These are phyloP conservation scores for Anomalospiza imberbis DNA, from an alignment of 2,797 vertebrate species.

Conservation along the genomic window DNA sequence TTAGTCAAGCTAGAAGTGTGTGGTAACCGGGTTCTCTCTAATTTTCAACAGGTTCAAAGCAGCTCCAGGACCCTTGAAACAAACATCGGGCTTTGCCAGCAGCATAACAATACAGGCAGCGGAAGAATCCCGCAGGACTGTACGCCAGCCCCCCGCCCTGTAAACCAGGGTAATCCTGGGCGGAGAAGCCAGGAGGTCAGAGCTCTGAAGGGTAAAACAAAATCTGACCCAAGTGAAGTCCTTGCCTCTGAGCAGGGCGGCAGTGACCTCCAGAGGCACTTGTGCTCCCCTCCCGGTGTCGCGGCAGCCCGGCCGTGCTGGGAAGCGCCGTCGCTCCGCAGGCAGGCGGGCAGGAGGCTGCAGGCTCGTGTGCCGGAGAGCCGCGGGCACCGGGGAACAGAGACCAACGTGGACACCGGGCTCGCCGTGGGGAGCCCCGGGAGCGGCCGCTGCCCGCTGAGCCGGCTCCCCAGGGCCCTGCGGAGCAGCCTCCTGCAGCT, in stretches of 20 bases:
- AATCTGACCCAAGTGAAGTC: not conserved
- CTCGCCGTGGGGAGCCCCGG: not conserved
- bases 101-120: fast-evolving
- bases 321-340: not conserved
- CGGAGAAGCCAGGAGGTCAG: not conserved
- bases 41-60: constrained; percentile 59
- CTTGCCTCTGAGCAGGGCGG: constrained; percentile 45
- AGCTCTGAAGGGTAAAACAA: not conserved
- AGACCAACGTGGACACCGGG: constrained; percentile 88
- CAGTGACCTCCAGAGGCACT: constrained; percentile 67
- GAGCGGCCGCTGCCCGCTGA: constrained; percentile 24
- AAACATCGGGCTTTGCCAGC: not conserved
- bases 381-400: too few species aligned
- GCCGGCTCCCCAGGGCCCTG: constrained; percentile 66
- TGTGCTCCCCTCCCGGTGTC: constrained; percentile 63
- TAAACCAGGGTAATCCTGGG: not conserved
- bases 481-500: constrained; percentile 44
- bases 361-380: constrained; percentile 47
- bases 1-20: too few species aligned
- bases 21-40: not conserved
- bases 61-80: not conserved
- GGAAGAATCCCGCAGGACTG: not conserved
- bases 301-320: not conserved
- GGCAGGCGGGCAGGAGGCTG: not conserved
- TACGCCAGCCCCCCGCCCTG: not conserved